These are phyloP conservation scores for Parus major DNA, from an alignment of 2,113 vertebrate genomes.

Conservation along the genomic window DNA sequence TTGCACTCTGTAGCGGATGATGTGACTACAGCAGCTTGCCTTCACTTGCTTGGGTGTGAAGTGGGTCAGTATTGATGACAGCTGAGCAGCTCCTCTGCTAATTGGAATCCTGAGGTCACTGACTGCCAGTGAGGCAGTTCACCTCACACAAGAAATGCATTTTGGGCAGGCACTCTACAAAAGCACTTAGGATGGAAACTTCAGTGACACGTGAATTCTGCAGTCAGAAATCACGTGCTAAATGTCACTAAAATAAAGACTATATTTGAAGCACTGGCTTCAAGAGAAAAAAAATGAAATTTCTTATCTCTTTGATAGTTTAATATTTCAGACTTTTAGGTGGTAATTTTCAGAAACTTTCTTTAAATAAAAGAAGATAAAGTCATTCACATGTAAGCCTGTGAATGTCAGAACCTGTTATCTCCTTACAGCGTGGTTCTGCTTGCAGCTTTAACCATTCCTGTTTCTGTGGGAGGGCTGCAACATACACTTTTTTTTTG, in stretches of 20 bases:
- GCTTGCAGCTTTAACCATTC: not conserved
- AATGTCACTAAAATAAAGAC: not conserved
- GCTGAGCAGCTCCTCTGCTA: not conserved
- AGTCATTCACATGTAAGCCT: not conserved
- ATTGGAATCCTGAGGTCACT: not conserved
- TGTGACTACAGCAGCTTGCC: not conserved
- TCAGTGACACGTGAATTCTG: not conserved
- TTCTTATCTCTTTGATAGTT: not conserved
- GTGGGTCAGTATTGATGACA: not conserved
- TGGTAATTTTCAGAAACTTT: not conserved
- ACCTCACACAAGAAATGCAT: not conserved
- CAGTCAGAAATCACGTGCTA: not conserved
- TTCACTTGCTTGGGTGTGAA: not conserved
- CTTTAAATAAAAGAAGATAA: not conserved
- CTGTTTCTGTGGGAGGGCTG: not conserved
- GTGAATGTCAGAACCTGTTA: not conserved
- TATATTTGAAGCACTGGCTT: not conserved
- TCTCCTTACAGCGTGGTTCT: accelerated
- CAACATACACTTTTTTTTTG: not conserved
- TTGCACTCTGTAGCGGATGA: not conserved
- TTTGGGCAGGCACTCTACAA: not conserved
- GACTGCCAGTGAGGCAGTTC: not conserved
- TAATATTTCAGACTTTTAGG: not conserved
- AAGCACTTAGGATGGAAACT: not conserved
- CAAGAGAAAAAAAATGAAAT: not conserved